Evolutionary conservation across 2,113 vertebrate species (phyloP).

Genomic region (Rissa tridactyla): DNA sequence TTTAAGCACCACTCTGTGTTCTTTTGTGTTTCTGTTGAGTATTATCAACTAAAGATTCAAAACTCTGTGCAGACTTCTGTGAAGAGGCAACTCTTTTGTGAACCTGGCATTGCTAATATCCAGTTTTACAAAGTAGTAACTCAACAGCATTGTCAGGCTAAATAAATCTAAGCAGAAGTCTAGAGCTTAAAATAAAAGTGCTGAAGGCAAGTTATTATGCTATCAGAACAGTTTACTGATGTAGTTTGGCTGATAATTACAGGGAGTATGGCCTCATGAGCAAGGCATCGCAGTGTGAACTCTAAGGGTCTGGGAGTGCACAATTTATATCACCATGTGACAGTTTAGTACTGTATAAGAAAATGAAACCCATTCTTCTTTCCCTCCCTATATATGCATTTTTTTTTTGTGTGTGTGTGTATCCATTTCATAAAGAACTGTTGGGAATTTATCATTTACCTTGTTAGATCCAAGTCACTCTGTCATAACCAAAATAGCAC

Average conservation of each 20-base stretch:
- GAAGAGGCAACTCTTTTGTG: not conserved
- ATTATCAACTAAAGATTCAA: not conserved
- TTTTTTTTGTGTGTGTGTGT: not conserved
- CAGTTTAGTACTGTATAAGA: not conserved
- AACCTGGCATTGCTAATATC: not conserved
- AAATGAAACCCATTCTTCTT: not conserved
- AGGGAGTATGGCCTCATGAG: not conserved
- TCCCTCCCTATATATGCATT: not conserved
- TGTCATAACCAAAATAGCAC: not conserved
- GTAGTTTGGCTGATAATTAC: slow-evolving; percentile 42
- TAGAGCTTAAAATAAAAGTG: not conserved
- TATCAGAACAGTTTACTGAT: slow-evolving; percentile 11
- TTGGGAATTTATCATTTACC: not conserved
- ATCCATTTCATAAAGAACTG: not conserved
- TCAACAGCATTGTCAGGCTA: slow-evolving; percentile 31
- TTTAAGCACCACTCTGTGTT: not conserved
- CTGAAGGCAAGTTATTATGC: slow-evolving; percentile 39
- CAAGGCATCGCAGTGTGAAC: not conserved
- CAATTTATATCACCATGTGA: not conserved
- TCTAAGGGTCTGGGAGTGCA: not conserved
- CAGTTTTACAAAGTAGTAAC: not conserved
- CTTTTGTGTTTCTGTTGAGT: not conserved
- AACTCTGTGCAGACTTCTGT: not conserved
- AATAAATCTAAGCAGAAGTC: slow-evolving; percentile 37
- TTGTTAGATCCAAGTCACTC: not conserved